These are phyloP conservation scores for Brachyhypopomus occidentalis DNA, from an alignment of 2,113 vertebrate species.

Conservation along the genomic window DNA sequence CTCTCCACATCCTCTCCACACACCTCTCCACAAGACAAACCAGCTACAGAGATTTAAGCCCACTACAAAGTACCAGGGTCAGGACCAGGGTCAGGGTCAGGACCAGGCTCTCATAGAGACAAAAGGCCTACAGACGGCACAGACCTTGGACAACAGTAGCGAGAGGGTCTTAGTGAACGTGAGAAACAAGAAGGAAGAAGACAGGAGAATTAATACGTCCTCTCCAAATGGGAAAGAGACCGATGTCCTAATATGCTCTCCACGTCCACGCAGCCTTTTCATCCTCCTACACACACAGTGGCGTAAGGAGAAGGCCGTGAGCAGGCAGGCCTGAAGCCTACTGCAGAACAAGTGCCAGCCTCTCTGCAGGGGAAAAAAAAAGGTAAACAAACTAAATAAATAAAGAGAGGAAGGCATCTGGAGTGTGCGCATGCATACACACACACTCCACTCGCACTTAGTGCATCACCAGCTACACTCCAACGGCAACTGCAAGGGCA, in stretches of 20 bases:
- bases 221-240: background rate
- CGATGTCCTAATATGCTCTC: background rate
- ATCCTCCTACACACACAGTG: conserved; percentile 29
- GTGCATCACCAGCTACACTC: background rate
- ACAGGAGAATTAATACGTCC: background rate
- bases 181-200: background rate
- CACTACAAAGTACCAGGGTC: background rate
- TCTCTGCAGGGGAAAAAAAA: background rate
- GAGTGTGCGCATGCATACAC: conserved; percentile 6
- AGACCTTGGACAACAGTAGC: background rate
- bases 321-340: conserved; percentile 16
- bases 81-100: conserved; percentile 18
- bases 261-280: background rate
- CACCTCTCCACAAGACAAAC: background rate
- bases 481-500: background rate
- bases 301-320: conserved; percentile 18
- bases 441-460: background rate
- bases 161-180: background rate
- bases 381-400: conserved; percentile 39
- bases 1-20: too few species aligned
- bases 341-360: conserved; percentile 27
- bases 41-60: background rate
- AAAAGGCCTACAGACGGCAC: background rate
- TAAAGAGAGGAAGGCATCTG: conserved; percentile 17
- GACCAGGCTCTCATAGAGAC: conserved; percentile 5